A percentile compares a stretch with the other conserved stretches of the same genome.
Conservation (phyloP, 2,113 vertebrate genomes). For the Cyprinodon brontotheroides region DNA sequence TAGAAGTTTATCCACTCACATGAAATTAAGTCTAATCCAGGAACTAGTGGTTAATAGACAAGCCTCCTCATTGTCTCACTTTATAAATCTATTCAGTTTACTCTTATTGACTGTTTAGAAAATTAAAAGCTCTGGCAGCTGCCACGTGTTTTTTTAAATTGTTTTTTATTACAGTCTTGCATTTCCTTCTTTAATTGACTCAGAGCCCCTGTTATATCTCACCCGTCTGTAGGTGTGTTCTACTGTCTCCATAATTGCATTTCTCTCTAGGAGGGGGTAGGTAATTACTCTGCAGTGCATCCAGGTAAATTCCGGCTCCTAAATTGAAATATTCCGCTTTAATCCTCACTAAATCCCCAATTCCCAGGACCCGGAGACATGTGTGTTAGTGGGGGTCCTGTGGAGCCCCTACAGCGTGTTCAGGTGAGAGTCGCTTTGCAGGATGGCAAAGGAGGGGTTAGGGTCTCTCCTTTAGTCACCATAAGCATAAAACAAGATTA, state of each 20-base stretch:
- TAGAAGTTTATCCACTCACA: too few relatives aligned
- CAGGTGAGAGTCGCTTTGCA: constrained; percentile 69
- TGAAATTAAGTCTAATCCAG: not conserved
- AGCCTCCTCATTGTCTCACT: constrained; percentile 11
- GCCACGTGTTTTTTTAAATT: constrained; percentile 43
- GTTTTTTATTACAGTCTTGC: constrained; percentile 48
- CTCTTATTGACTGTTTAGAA: constrained; percentile 28
- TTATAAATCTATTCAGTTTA: not conserved
- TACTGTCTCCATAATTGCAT: constrained; percentile 54
- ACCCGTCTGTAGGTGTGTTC: constrained; percentile 45
- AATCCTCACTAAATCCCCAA: constrained; percentile 67
- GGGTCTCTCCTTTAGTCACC: constrained; percentile 52
- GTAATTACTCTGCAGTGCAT: constrained; percentile 66
- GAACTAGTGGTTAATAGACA: not conserved
- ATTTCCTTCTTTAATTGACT: constrained; percentile 49
- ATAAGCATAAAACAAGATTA: constrained; percentile 70
- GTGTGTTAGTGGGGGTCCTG: constrained; percentile 43
- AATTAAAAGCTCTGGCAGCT: constrained; percentile 36
- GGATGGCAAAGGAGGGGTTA: constrained; percentile 45
- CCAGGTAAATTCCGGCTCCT: constrained; percentile 58
- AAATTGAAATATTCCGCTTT: constrained; percentile 70
- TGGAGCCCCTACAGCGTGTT: constrained; percentile 50
- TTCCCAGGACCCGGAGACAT: constrained; percentile 50
- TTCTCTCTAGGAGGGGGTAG: constrained; percentile 34
- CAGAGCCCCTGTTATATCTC: constrained; percentile 26